Base-by-base conservation (phyloP, 2,113 vertebrate species). In the Amphiprion percula region DNA sequence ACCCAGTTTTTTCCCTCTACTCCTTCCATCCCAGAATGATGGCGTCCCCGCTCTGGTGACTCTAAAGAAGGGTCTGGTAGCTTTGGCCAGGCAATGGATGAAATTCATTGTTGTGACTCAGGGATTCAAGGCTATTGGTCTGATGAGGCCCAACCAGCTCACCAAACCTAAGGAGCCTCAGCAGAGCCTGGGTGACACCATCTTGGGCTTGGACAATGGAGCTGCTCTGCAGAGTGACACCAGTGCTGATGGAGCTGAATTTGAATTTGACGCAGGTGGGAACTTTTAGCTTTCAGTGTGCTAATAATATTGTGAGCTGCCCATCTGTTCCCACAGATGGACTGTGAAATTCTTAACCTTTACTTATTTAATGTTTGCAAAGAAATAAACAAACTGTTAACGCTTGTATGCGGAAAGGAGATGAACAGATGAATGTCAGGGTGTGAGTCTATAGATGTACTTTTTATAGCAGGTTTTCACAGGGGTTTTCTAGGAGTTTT, bases 51-150 rank as follows among this genome's bases (percentile, higher is more conserved):
- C 98, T 1, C 90, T 99, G 68, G 98, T 99, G 28, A 99, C 98
- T 17, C 94, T 99, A 56, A 99, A 99, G 88, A 99, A 99, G 85
- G 98, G 98, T 30, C 94, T 99, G 14, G 97, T 99, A 67, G 98
- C 98, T 46, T 87, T 99, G 89, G 97, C 98, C 23, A 94, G 98
- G 62, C 98, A 99, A 10, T 99, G 98, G 98, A 99, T 99, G 98
- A 99, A 99, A 90, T 99, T 99, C 88, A 99, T 99, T 30, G 98
- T 99, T 64, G 98, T 99, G 37, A 99, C 97, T 9, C 98, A 98
- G 69, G 96, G 97, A 55, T 99, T 99, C 84, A 99, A 99, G 89
- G 97, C 97, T 28, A 97, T 99, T 30, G 96, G 97, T 68, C 89
- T 98, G 77, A 97, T 97, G 50, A 94, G 95, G 46, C 97, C 97